These are phyloP conservation scores for Pseudomyrmex sp. DNA, from an alignment of 1,140 invertebrate genomes.

Conservation along the genomic window DNA sequence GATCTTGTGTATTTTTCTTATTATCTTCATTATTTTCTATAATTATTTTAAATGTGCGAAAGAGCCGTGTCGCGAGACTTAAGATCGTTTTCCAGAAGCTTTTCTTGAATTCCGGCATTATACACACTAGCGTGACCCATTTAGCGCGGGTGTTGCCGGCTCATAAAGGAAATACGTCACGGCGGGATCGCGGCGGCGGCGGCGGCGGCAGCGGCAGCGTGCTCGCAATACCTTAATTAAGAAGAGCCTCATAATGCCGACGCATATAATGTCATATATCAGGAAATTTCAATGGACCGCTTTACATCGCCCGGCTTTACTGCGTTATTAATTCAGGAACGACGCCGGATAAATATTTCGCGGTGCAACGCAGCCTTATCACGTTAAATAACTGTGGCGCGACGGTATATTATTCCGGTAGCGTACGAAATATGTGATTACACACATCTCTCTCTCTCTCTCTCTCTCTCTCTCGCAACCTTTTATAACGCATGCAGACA, in stretches of 20 bases:
- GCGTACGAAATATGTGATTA: slow-evolving; percentile 16
- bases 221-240: slow-evolving; percentile 59
- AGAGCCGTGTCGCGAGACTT: background rate
- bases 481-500: slow-evolving; percentile 13
- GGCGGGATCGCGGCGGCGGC: slow-evolving; percentile 47
- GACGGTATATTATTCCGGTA: slow-evolving; percentile 53
- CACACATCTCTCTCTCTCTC: no score
- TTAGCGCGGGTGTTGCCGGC: slow-evolving; percentile 51
- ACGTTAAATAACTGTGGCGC: slow-evolving; percentile 52
- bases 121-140: slow-evolving; percentile 49
- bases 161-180: slow-evolving; percentile 66
- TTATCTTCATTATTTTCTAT: background rate
- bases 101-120: slow-evolving; percentile 39
- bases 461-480: background rate
- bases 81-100: slow-evolving; percentile 15
- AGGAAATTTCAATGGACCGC: slow-evolving; percentile 63
- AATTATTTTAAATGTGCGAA: slow-evolving; percentile 15
- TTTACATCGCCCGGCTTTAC: slow-evolving; percentile 47
- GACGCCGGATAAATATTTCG: slow-evolving; percentile 54
- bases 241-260: slow-evolving; percentile 62
- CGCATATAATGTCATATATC: slow-evolving; percentile 56
- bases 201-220: slow-evolving; percentile 21
- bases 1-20: background rate
- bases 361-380: slow-evolving; percentile 48
- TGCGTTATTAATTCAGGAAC: slow-evolving; percentile 60